phyloP scores from a whole-genome alignment of 1,140 invertebrate species.

The Campodea augens region DNA sequence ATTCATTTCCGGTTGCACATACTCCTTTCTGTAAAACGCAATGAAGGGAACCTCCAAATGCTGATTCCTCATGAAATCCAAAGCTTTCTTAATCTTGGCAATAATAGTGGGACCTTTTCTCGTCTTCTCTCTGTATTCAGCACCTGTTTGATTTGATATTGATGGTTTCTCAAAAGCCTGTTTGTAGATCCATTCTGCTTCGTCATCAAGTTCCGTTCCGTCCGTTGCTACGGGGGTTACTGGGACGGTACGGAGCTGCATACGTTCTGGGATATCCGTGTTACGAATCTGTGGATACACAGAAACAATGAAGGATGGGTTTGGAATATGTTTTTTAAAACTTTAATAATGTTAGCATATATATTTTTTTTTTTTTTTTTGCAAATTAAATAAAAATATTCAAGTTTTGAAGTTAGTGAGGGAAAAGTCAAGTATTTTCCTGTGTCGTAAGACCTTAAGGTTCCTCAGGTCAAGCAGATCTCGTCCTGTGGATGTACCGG shows the following conservation, averaged over 20 bases:
- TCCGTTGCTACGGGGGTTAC: slow-evolving; percentile 58
- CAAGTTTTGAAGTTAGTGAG: too few species aligned
- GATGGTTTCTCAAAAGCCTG: slow-evolving; percentile 72
- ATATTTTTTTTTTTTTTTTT: too few species aligned
- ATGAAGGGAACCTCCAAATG: slow-evolving; percentile 94
- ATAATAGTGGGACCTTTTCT: slow-evolving; percentile 43
- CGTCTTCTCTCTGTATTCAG: slow-evolving; percentile 31
- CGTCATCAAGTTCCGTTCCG: slow-evolving; percentile 78
- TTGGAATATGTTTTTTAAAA: too few species aligned
- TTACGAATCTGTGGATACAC: slow-evolving; percentile 42
- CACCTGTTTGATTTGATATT: slow-evolving; percentile 59
- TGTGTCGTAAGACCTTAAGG: too few species aligned
- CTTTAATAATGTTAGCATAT: too few species aligned
- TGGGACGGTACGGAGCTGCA: slow-evolving; percentile 73
- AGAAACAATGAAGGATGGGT: too few species aligned
- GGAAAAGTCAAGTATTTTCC: too few species aligned
- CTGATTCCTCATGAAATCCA: slow-evolving; percentile 92
- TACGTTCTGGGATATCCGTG: slow-evolving; percentile 74
- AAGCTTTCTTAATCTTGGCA: slow-evolving; percentile 76
- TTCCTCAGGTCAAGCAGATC: too few species aligned
- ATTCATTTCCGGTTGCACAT: slow-evolving; percentile 80
- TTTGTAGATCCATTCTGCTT: slow-evolving; percentile 95
- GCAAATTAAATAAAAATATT: too few species aligned
- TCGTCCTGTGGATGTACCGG: too few species aligned
- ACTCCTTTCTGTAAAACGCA: slow-evolving; percentile 95